These are phyloP conservation scores for Cheilosia variabilis DNA, from an alignment of 2,888 invertebrate species.

Conservation along the genomic window DNA sequence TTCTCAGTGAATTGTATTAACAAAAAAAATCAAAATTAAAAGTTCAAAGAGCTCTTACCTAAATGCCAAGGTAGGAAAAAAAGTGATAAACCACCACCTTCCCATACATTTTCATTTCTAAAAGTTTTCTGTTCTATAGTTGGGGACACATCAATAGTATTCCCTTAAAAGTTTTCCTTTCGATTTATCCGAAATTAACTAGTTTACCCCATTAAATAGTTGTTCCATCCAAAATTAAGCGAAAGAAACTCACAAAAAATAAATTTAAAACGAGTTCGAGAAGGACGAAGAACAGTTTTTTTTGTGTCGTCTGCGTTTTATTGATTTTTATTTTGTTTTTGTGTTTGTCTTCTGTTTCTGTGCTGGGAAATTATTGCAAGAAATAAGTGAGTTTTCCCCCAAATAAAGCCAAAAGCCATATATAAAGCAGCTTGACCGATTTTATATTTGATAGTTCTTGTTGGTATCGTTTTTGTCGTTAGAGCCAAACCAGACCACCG, in stretches of 20 bases:
- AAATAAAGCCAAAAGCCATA: neutral
- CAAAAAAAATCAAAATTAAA: constrained; percentile 61
- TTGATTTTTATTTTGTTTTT: constrained; percentile 69
- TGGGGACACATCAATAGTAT: constrained; percentile 27
- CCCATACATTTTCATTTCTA: constrained; percentile 25
- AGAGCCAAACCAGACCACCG: constrained; percentile 18
- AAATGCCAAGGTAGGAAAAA: constrained; percentile 69
- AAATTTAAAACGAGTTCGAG: constrained; percentile 11
- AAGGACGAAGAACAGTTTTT: constrained; percentile 41
- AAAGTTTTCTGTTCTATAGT: constrained; percentile 33
- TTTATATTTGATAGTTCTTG: constrained; percentile 11
- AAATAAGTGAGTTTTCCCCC: constrained; percentile 16
- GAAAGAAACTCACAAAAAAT: constrained; percentile 9
- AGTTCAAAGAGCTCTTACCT: constrained; percentile 73
- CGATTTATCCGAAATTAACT: constrained; percentile 32
- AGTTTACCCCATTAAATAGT: constrained; percentile 49
- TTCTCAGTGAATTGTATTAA: constrained; percentile 37
- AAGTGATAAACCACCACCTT: constrained; percentile 19
- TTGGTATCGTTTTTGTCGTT: constrained; percentile 34
- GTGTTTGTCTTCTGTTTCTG: constrained; percentile 51
- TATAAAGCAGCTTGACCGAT: constrained; percentile 16
- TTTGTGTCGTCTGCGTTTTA: constrained; percentile 71
- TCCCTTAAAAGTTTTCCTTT: constrained; percentile 38
- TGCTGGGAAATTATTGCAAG: constrained; percentile 47
- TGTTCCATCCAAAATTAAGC: constrained; percentile 33